Conservation (phyloP, 2,888 invertebrate species). For the Pristionchus entomophagus region DNA sequence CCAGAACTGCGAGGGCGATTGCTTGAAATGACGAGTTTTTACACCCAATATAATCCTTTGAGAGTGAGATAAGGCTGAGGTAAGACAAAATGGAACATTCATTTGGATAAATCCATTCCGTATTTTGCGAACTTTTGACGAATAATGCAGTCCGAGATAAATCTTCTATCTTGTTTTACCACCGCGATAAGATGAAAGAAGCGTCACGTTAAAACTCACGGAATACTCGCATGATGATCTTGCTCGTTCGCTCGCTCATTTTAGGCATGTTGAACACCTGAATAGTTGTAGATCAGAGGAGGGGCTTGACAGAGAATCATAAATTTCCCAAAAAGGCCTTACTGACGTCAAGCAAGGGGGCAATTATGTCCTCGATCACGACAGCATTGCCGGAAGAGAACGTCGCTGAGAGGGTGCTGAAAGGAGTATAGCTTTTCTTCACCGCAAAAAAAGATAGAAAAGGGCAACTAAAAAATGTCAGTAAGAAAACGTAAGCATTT, state of each 20-base stretch:
- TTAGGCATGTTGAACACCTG: slow-evolving; percentile 16
- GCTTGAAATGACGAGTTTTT: slow-evolving; percentile 47
- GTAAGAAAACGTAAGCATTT: too few species aligned
- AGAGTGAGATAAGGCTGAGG: too few species aligned
- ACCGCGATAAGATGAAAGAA: too few species aligned
- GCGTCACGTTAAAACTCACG: slow-evolving; percentile 58
- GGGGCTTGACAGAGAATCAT: too few species aligned
- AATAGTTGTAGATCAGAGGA: background rate
- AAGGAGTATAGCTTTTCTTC: background rate
- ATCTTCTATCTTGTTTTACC: too few species aligned
- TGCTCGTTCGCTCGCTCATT: background rate
- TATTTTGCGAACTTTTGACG: too few species aligned
- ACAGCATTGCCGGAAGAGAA: slow-evolving; percentile 69
- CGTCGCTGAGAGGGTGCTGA: slow-evolving; percentile 66
- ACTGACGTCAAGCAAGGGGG: background rate
- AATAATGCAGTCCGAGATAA: too few species aligned
- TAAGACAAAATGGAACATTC: too few species aligned
- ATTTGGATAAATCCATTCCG: too few species aligned
- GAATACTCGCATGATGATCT: slow-evolving; percentile 52
- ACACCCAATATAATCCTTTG: background rate
- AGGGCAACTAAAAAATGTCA: background rate
- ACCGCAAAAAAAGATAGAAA: too few species aligned
- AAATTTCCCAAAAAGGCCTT: too few species aligned
- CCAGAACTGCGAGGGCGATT: slow-evolving; percentile 50
- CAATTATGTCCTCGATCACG: slow-evolving; percentile 63